Conservation (phyloP, 2,113 vertebrate species). For the Urocynchramus pylzowi region DNA sequence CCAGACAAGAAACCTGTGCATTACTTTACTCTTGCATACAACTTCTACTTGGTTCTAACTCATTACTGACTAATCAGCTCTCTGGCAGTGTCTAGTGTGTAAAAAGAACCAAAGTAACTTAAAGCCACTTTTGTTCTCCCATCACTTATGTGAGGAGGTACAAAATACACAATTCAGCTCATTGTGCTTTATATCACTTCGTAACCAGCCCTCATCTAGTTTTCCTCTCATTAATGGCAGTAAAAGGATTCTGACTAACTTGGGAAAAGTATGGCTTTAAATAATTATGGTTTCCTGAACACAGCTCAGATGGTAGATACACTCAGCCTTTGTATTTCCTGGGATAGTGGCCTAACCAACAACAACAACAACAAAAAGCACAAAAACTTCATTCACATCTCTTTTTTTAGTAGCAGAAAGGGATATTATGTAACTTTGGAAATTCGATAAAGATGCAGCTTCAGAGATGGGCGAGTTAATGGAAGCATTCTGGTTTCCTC, state of each 20-base stretch:
- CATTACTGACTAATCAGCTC: neutral
- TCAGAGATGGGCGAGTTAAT: neutral
- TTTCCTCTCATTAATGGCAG: neutral
- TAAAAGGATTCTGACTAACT: neutral
- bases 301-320: neutral
- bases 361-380: neutral
- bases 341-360: neutral
- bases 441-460: constrained; percentile 2
- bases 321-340: constrained; percentile 34
- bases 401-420: constrained; percentile 17
- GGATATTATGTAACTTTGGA: constrained; percentile 25
- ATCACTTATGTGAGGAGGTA: neutral
- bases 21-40: neutral
- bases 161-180: neutral
- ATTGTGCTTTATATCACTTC: constrained; percentile 16
- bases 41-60: neutral
- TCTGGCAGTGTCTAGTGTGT: neutral
- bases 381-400: constrained; percentile 42
- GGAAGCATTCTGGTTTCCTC: constrained; percentile 18
- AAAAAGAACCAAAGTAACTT: constrained; percentile 15
- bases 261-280: constrained; percentile 1
- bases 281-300: neutral
- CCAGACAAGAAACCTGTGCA: neutral
- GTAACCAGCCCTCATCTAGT: neutral
- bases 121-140: constrained; percentile 15